Conservation (phyloP, 2,797 vertebrate species). For the Brachyalestes nurse region DNA sequence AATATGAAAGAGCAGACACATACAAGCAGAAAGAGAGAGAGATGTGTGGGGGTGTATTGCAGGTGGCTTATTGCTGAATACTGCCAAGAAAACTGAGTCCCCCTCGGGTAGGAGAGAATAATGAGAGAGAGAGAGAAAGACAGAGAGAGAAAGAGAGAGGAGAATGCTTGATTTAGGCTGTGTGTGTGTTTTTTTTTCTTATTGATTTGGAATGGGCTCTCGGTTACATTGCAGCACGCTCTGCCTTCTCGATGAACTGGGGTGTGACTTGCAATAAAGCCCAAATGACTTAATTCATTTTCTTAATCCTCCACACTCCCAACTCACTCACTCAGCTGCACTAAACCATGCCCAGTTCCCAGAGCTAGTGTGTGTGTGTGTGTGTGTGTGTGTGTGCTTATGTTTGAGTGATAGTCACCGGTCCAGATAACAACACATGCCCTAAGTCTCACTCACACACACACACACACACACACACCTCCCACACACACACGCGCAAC, state of each 20-base stretch:
- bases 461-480: slow-evolving; percentile 37
- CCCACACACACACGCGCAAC: no score
- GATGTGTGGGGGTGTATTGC: slow-evolving; percentile 67
- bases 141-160: slow-evolving; percentile 39
- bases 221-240: slow-evolving; percentile 62
- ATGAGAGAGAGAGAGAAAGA: slow-evolving; percentile 54
- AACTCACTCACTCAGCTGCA: slow-evolving; percentile 50
- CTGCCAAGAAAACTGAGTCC: slow-evolving; percentile 81
- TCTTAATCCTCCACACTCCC: slow-evolving; percentile 61
- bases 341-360: slow-evolving; percentile 70
- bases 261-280: slow-evolving; percentile 69
- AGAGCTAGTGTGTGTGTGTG: slow-evolving; percentile 68
- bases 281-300: slow-evolving; percentile 83
- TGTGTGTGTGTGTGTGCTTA: slow-evolving; percentile 63
- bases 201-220: slow-evolving; percentile 61
- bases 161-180: slow-evolving; percentile 51
- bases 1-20: slow-evolving; percentile 45
- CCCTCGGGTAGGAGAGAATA: slow-evolving; percentile 77
- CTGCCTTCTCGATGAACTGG: slow-evolving; percentile 62
- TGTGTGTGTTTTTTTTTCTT: slow-evolving; percentile 45
- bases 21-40: slow-evolving; percentile 13
- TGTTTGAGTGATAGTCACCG: slow-evolving; percentile 62
- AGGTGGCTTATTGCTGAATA: slow-evolving; percentile 77
- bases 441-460: slow-evolving; percentile 45
- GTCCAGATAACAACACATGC: slow-evolving; percentile 69